phyloP scores from a whole-genome alignment of 2,888 invertebrate genomes.

The Archips xylosteana region DNA sequence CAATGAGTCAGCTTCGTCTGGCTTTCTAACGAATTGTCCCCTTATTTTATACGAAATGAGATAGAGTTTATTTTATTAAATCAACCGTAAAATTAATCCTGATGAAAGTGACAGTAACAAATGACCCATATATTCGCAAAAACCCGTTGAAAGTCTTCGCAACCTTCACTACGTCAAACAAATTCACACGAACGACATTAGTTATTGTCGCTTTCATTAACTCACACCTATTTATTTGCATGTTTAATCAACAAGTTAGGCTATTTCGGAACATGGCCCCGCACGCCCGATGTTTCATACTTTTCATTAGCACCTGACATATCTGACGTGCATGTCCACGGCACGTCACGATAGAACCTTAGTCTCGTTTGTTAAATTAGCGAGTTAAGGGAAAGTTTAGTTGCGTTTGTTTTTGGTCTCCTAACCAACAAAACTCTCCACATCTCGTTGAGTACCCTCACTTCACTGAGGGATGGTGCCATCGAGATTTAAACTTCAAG shows the following conservation, averaged over 20 bases:
- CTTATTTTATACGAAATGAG: no score
- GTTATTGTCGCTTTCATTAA: constrained; percentile 22
- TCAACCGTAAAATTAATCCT: not conserved
- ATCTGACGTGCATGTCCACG: constrained; percentile 54
- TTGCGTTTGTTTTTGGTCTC: not conserved
- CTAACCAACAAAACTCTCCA: not conserved
- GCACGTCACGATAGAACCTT: constrained; percentile 54
- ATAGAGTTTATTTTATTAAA: no score
- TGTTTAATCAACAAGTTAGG: constrained; percentile 51
- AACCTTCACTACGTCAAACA: constrained; percentile 3
- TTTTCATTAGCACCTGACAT: constrained; percentile 55
- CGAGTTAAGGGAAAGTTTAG: constrained; percentile 40
- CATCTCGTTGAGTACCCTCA: not conserved
- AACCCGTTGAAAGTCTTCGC: not conserved
- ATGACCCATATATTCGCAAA: not conserved
- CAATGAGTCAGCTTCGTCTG: no score
- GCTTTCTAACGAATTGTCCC: no score
- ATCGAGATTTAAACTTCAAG: no score
- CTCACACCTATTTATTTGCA: constrained; percentile 45
- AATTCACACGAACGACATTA: not conserved
- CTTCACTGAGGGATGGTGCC: no score
- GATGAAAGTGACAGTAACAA: not conserved
- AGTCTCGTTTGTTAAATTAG: constrained; percentile 48
- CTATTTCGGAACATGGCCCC: constrained; percentile 43
- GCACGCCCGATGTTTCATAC: constrained; percentile 49